Evolutionary conservation across 2,888 invertebrate species (phyloP), one percentile per base, ranked within the genome.

Genomic region (Camptogramma bilineatum): DNA sequence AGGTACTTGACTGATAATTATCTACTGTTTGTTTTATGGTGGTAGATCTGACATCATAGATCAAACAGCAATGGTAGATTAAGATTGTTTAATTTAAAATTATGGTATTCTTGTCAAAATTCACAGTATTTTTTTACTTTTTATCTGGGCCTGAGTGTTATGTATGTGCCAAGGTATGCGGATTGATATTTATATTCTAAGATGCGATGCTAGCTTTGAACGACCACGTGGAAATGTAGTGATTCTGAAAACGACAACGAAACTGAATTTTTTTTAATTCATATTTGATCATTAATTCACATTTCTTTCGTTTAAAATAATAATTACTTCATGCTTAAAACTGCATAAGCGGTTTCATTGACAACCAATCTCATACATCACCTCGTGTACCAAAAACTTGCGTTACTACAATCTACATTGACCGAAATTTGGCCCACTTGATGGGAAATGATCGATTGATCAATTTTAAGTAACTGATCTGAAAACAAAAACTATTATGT

Each of bases 341-440:
- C 52, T 34, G 46, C 21, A 16, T 39, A 34, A 39, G 39, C 3
- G 16, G 46, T 60, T 39, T 18, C 48, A 53, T 47, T 53, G 24
- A 52, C 24, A 21, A 42, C 39, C 18, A 16, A 47, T 34, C 28
- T 48, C 28, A 18, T 42, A n/a, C 28, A 55, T 53, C 48, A 53
- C 42, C 42, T 47, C 46, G 52, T 58, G 57, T 68, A 56, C 53
- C 42, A 67, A 64, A 64, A 81, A 85, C 79, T 70, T 54, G 83
- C 48, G 70, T 79, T 72, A 84, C 84, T 75, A 83, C 83, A 74
- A 82, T 85, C 84, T 83, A 56, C 78, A 74, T 67, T 59, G 55
- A 24, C 47, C 59, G 55, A 62, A 55, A 62, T 50, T 62, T 52
- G 56, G 47, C 19, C 24, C 21, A 54, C 21, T 54, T 31, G 18